Evolutionary conservation across 1,140 invertebrate species (phyloP), one percentile per base, ranked within the genome.

Genomic region (Microplitis demolitor): DNA sequence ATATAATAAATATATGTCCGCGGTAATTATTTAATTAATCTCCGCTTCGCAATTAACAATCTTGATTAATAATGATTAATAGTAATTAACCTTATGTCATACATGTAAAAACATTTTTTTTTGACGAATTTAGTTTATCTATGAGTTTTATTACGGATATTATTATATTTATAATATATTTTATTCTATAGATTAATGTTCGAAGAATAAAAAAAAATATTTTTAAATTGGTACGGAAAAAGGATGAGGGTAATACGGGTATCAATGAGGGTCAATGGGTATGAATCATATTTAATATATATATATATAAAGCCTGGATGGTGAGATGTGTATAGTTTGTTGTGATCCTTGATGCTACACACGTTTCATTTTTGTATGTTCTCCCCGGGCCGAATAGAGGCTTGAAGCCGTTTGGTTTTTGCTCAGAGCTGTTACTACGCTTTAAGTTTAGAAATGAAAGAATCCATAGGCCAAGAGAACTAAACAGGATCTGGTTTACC

Each of bases 231-330:
- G 74, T 60, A 34, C 5, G 14, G 63, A 45, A 60, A 63, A 60
- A 35, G n/a, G 50, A 51, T 50, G 67, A 72, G 51, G 37, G 35
- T 61, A 31, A 67, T 13, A 58, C 24, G 34, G 34, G 66, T 9
- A 58, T 24, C 5, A 33, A 39, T 37, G 37, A 4, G 69, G 45
- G 63, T 39, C 45, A 9, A 50, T 45, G 37, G 3, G 74, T 56
- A 71, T 75, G 74, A 75, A 60, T 75, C 74, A 75, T 72, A 61
- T 60, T 31, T 66, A 8, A 61, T 60, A 60, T 62, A 11, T 53
- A 67, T 69, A 66, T 66, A 72, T 51, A 53, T 70, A 61, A 68
- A 45, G 3, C 11, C 11, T 45, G 6, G 6, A 45, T 45, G 39
- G 39, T 45, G 39, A 11, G 39, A 45, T 3, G 11, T 45, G 54